Base-by-base conservation (phyloP, 2,888 invertebrate species). In the Xestoiulus laeticollis region DNA sequence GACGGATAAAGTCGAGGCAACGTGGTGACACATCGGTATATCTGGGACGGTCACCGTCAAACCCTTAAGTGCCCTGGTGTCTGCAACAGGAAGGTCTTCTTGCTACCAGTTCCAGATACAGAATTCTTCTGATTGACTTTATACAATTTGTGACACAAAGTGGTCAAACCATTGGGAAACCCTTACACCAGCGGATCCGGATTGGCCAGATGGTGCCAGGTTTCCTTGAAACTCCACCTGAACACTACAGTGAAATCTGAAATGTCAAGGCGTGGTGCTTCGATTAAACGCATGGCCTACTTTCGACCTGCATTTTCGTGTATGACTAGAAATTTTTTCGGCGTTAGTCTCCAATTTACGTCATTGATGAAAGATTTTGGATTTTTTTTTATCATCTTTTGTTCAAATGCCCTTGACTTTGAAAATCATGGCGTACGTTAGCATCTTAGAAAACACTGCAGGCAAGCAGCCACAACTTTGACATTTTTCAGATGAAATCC, bases 261-360 rank as follows among this genome's bases (percentile, higher is more conserved):
- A 68, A 59, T 59, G 59, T n/a, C 68, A 26, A 59, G 59, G 59
- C 68, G 68, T 68, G 68, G 68, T 12, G 26, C 68, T 26, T 68
- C 22, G 22, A 68, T 26, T 68, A 68, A 68, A 22, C 68, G 22
- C 68, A 6, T 68, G 68, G 26, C 26, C 68, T 68, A 68, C 68
- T 68, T 68, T 68, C 68, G 8, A 68, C 26, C 26, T 5, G 6
- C 22, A 68, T 26, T 38, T 10, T 68, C 22, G 22, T 26, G 68
- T 10, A 22, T n/a, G 68, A 68, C 59, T n/a, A 10, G n/a, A 26
- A 6, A 68, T 22, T 22, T 68, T 22, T 68, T 68, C 48, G 16
- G 14, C 14, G 3, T 6, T 1, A 26, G n/a, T n/a, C 26, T 22
- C 1, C 68, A 68, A 26, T 68, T 68, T 68, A 26, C 68, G 68